These are phyloP conservation scores for Porites evermanni DNA, from an alignment of 92 coral and sea anemone genomes.

Conservation along the genomic window DNA sequence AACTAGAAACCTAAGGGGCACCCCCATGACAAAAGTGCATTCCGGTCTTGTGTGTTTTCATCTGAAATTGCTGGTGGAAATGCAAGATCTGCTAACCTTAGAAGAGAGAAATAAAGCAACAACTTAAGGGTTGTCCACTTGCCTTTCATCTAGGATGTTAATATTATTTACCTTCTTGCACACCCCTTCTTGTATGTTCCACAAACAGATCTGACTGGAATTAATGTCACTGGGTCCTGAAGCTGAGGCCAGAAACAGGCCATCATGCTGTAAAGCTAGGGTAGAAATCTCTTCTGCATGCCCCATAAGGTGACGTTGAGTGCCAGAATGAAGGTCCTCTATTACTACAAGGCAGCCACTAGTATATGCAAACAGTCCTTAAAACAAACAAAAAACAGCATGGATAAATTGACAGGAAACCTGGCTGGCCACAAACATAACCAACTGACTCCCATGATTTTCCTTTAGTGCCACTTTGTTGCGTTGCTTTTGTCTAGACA, in stretches of 20 bases:
- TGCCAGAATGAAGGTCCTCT: slow-evolving; percentile 95
- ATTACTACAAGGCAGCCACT: slow-evolving; percentile 91
- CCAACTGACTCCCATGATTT: no score
- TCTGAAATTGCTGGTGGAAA: no score
- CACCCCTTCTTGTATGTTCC: slow-evolving; percentile 83
- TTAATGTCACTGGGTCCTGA: slow-evolving; percentile 84
- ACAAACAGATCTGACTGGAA: slow-evolving; percentile 87
- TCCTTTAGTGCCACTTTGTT: no score
- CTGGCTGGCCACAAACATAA: no score
- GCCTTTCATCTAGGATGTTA: no score
- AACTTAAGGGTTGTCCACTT: no score
- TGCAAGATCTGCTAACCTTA: no score
- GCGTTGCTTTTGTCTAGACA: no score
- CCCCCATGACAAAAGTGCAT: no score
- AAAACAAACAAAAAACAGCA: not conserved
- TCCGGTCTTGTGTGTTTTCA: no score
- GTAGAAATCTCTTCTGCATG: slow-evolving; percentile 96
- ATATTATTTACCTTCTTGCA: slow-evolving; percentile 76
- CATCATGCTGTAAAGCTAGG: slow-evolving; percentile 88
- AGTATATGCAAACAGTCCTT: slow-evolving; percentile 96
- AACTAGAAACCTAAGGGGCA: no score
- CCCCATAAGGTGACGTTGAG: slow-evolving; percentile 92
- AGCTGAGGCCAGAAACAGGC: slow-evolving; percentile 89
- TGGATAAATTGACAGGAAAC: not conserved
- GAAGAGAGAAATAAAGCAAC: no score